Conservation (phyloP, 2,888 invertebrate species). For the Arctia plantaginis region DNA sequence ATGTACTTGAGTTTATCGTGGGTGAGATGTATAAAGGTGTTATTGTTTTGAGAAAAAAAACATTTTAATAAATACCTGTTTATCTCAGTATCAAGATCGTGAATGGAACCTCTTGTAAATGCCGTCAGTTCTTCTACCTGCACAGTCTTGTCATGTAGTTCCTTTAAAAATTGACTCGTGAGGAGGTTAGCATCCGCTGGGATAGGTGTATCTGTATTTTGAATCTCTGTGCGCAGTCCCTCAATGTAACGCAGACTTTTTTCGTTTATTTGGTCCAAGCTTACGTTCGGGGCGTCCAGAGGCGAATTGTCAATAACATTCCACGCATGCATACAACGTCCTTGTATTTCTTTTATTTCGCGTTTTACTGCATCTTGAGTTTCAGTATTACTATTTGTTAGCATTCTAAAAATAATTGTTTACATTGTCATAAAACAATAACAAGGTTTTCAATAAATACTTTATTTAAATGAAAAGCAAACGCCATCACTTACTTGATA, state of each 20-base stretch:
- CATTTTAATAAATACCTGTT: constrained; percentile 62
- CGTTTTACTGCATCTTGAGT: constrained; percentile 62
- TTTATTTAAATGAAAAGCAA: background rate
- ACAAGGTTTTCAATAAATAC: background rate
- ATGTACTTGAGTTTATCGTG: too few species aligned
- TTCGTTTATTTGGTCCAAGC: constrained; percentile 57
- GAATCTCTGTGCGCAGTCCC: constrained; percentile 66
- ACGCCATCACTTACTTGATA: constrained; percentile 9
- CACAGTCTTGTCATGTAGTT: constrained; percentile 67
- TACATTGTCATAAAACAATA: background rate
- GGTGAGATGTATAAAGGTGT: background rate
- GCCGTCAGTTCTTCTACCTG: constrained; percentile 72
- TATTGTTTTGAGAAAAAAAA: background rate
- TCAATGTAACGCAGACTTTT: constrained; percentile 67
- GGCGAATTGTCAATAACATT: constrained; percentile 69
- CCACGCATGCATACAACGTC: constrained; percentile 66
- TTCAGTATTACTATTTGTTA: constrained; percentile 56
- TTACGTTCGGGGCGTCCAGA: constrained; percentile 51
- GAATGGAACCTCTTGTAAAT: constrained; percentile 68
- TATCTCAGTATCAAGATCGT: constrained; percentile 72
- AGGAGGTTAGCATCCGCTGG: constrained; percentile 68
- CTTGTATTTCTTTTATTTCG: constrained; percentile 68
- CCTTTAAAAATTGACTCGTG: constrained; percentile 70
- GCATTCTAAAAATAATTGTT: constrained; percentile 62
- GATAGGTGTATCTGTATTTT: constrained; percentile 66